Percentiles rank a stretch among this genome's conserved stretches.
phyloP scores from a whole-genome alignment of 2,113 vertebrate genomes.

The Rhinoptilus africanus region DNA sequence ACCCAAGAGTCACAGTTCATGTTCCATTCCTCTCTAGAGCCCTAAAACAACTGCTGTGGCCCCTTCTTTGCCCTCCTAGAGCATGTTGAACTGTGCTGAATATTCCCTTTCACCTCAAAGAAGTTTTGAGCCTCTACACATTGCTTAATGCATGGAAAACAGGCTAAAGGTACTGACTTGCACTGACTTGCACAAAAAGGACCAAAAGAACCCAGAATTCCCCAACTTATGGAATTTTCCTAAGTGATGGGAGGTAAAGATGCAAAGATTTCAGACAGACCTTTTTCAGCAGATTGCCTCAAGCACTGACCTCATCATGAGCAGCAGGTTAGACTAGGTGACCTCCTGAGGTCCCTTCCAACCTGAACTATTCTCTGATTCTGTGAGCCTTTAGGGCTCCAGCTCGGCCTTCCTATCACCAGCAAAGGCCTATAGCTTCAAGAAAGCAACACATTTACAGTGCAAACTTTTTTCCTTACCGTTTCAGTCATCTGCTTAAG shows the following conservation, averaged over 20 bases:
- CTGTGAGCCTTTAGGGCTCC: background rate
- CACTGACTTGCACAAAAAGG: background rate
- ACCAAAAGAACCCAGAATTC: background rate
- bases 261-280: background rate
- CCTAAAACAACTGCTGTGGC: background rate
- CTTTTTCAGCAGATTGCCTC: background rate
- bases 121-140: background rate
- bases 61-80: background rate
- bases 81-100: background rate
- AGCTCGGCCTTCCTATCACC: background rate
- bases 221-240: background rate
- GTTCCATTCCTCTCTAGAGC: background rate
- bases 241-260: background rate
- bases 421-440: background rate
- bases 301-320: rapidly evolving
- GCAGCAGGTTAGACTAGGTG: background rate
- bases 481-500: background rate
- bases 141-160: background rate
- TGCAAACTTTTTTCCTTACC: background rate
- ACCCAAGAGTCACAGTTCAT: background rate
- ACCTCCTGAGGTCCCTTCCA: background rate
- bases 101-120: background rate
- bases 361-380: background rate
- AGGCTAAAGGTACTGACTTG: background rate
- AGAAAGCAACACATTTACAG: background rate